Conservation (phyloP, 92 coral and sea anemone genomes). For the Siderastrea siderea region DNA sequence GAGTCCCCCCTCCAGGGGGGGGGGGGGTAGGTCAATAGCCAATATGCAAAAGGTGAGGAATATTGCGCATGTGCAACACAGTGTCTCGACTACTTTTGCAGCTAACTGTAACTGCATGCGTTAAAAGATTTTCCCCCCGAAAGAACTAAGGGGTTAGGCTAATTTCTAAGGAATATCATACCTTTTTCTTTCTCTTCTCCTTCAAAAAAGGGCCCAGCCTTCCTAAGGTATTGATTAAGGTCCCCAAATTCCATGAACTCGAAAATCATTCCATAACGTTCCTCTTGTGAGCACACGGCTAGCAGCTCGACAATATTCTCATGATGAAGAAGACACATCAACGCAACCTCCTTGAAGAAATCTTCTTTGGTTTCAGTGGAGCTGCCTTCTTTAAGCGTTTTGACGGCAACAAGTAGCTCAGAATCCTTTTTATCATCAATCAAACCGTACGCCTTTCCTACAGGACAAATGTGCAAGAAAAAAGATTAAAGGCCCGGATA, state of each 20-base stretch:
- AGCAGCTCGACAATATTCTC: conserved; percentile 86
- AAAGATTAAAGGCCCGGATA: too few species aligned
- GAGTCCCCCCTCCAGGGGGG: too few species aligned
- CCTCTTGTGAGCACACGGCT: conserved; percentile 96
- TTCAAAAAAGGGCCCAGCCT: conserved; percentile 80
- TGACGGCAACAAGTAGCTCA: conserved; percentile 90
- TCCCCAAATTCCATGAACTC: conserved; percentile 97
- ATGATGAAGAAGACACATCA: conserved; percentile 95
- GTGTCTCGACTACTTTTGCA: too few species aligned
- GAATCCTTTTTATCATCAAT: conserved; percentile 69
- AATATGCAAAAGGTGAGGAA: too few species aligned
- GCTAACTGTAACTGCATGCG: too few species aligned
- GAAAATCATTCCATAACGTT: conserved; percentile 97
- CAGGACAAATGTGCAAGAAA: neutral
- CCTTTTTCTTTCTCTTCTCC: conserved; percentile 59
- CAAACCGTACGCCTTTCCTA: conserved; percentile 85
- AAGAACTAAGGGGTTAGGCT: too few species aligned
- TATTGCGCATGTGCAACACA: too few species aligned
- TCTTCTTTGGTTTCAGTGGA: conserved; percentile 83
- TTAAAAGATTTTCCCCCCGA: too few species aligned
- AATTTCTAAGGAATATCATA: neutral
- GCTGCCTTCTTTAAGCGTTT: conserved; percentile 90
- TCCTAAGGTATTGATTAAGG: conserved; percentile 89
- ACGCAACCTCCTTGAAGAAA: conserved; percentile 86
- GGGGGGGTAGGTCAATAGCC: too few species aligned